Evolutionary conservation across 37 sponge, comb jelly and placozoan species (phyloP), one percentile per base, ranked within the genome.

Genomic region (Mnemiopsis leidyi): DNA sequence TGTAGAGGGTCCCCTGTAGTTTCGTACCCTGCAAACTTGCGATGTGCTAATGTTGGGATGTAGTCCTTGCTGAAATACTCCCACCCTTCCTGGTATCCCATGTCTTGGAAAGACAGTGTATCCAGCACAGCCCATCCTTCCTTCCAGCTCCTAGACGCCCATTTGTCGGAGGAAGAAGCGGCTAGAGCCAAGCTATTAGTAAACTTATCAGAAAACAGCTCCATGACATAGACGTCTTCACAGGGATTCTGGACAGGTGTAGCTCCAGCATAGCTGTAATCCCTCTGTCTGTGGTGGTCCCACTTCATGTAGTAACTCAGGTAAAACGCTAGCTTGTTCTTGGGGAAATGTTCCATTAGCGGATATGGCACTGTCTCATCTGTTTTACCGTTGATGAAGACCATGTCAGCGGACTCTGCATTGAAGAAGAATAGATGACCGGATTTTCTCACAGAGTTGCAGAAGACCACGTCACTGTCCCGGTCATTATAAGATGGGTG

Each of bases 61-160:
- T 77, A 77, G 9, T 31, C 36, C 33, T 28, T 32, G 32, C 36
- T 34, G 32, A 77, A 77, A 0, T 5, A 21, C 36, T 77, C 32
- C 79, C 79, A 77, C 20, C 79, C 79, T 31, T 28, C 18, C 5
- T 77, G 36, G 32, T 32, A 77, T 7, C 79, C 79, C 16, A 77
- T 16, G 36, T 77, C 79, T 77, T 31, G 20, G 20, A 77, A 32
- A 1, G 79, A 1, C 21, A 77, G 32, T 20, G 79, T 77, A 21
- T 77, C 79, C 26, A 77, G 79, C 30, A 77, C 36, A 77, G 30
- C 36, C 79, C 79, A 77, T 77, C 79, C 79, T 31, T 32, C 32
- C 3, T 16, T 31, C 79, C 79, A 77, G 26, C 9, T 20, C 33
- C 32, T 77, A 32, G 32, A 77, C 2, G 32, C 36, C 79, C 79